phyloP scores from a whole-genome alignment of 2,888 invertebrate genomes.

The Esperia sulphurella region DNA sequence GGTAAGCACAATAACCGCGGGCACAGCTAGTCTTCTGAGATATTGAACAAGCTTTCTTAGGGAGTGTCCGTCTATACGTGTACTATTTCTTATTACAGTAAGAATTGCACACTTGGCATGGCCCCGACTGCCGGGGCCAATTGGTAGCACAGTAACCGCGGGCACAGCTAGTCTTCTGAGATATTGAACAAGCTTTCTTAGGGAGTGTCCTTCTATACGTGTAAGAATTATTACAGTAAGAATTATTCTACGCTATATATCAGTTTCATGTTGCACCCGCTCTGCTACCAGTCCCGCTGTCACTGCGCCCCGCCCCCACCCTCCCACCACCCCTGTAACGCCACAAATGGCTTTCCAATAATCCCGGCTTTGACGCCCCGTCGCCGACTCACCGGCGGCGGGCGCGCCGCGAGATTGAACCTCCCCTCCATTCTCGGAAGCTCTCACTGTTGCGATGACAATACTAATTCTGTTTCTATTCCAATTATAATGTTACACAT shows the following conservation, averaged over 20 bases:
- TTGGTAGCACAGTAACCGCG: no score
- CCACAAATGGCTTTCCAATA: slow-evolving; percentile 58
- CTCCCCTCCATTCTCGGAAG: not conserved
- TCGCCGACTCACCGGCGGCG: slow-evolving; percentile 14
- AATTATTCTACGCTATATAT: not conserved
- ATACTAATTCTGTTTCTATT: slow-evolving; percentile 7
- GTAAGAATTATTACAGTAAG: no score
- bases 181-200: no score
- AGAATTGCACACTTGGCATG: no score
- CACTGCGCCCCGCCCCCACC: slow-evolving; percentile 7
- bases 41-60: no score
- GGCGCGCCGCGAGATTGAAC: slow-evolving; percentile 1
- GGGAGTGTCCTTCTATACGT: no score
- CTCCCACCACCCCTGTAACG: slow-evolving; percentile 13
- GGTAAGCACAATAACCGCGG: no score
- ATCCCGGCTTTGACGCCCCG: slow-evolving; percentile 38
- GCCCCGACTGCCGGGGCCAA: no score
- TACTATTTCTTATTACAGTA: no score
- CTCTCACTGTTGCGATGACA: slow-evolving; percentile 7
- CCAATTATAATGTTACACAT: not conserved
- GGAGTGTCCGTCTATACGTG: no score
- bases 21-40: no score
- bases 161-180: no score
- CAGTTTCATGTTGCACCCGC: not conserved
- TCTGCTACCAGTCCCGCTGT: slow-evolving; percentile 1